These are phyloP conservation scores for Chirona hameri DNA, from an alignment of 2,888 invertebrate species.

Conservation along the genomic window DNA sequence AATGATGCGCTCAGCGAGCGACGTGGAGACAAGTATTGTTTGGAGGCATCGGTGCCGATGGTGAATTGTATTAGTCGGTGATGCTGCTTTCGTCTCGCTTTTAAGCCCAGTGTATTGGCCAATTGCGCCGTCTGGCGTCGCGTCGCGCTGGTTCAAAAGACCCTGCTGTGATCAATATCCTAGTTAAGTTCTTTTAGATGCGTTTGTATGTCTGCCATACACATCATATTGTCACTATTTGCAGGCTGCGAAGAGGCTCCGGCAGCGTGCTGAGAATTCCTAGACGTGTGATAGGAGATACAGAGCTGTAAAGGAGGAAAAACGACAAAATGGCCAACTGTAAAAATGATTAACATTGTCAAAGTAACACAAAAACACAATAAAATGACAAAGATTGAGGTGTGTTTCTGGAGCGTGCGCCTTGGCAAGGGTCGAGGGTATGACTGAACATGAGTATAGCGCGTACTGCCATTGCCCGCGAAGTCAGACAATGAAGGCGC, in stretches of 20 bases:
- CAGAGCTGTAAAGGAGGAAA: background rate
- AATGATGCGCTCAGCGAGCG: too few relatives aligned
- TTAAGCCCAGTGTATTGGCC: background rate
- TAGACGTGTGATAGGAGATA: background rate
- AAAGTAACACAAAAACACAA: slow-evolving; percentile 25
- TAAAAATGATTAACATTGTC: slow-evolving; percentile 4
- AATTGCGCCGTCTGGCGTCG: background rate
- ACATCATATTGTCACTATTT: background rate
- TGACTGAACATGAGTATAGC: too few relatives aligned
- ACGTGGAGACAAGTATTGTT: too few relatives aligned
- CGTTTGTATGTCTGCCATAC: background rate
- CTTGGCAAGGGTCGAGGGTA: background rate
- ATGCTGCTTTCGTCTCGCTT: background rate
- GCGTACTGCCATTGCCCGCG: too few relatives aligned
- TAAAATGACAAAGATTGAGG: background rate
- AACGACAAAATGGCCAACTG: background rate
- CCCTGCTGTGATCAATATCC: background rate
- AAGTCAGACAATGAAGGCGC: too few relatives aligned
- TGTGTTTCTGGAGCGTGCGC: background rate
- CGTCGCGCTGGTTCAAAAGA: background rate
- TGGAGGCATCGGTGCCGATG: too few relatives aligned
- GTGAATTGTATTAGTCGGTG: too few relatives aligned
- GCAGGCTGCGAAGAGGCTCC: background rate
- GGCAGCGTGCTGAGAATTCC: background rate
- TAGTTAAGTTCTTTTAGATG: slow-evolving; percentile 22